These are phyloP conservation scores for Orthonevra nobilis DNA, from an alignment of 2,888 invertebrate genomes.

Conservation along the genomic window DNA sequence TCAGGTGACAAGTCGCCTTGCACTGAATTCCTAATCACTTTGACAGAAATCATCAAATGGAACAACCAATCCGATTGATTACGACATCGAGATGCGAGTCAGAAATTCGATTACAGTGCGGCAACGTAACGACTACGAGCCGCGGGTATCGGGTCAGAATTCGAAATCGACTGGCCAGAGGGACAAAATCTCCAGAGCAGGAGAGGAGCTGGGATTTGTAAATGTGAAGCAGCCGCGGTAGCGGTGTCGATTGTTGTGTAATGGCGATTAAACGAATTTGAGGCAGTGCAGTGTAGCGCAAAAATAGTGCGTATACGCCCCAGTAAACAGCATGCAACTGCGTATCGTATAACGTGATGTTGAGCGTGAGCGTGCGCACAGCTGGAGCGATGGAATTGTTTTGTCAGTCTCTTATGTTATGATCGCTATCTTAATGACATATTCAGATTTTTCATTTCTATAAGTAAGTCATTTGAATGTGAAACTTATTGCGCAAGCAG, in stretches of 20 bases:
- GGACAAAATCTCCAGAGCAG: slow-evolving; percentile 1
- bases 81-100: slow-evolving; percentile 39
- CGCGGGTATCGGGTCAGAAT: slow-evolving; percentile 49
- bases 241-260: slow-evolving; percentile 15
- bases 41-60: slow-evolving; percentile 28
- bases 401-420: slow-evolving; percentile 36
- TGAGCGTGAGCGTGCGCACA: slow-evolving; percentile 28
- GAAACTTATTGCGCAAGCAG: slow-evolving; percentile 32
- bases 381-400: slow-evolving; percentile 39
- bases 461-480: slow-evolving; percentile 1
- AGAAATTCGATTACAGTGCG: slow-evolving; percentile 30
- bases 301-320: slow-evolving; percentile 68
- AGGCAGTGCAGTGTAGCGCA: slow-evolving; percentile 32
- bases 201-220: slow-evolving; percentile 24
- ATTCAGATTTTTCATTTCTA: slow-evolving; percentile 44
- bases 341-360: slow-evolving; percentile 11
- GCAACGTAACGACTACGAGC: slow-evolving; percentile 15
- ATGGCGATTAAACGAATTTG: slow-evolving; percentile 19
- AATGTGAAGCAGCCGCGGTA: slow-evolving; percentile 46
- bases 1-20: slow-evolving; percentile 19
- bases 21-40: slow-evolving; percentile 51
- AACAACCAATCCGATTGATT: slow-evolving; percentile 20
- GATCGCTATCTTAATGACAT: slow-evolving; percentile 50
- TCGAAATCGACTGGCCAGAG: slow-evolving; percentile 36
- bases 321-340: slow-evolving; percentile 43